Percentiles rank a stretch among this genome's conserved stretches.
Conservation (phyloP, 2,888 invertebrate species). For the Carpatolechia fugitivella region DNA sequence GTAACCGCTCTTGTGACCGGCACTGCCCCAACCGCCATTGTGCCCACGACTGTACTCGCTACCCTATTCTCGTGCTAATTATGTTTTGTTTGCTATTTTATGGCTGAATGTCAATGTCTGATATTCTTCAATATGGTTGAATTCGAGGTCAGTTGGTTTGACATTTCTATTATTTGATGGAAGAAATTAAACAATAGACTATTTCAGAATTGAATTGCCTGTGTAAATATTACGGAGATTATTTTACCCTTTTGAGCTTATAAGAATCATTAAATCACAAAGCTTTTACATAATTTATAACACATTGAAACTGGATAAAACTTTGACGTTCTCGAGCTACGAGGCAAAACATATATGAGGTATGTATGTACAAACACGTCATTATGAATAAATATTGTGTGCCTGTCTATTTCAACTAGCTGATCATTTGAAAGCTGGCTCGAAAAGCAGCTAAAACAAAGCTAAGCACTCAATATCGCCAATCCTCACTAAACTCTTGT, state of each 20-base stretch:
- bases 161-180: neutral
- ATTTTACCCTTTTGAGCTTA: too few species aligned
- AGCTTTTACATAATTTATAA: too few species aligned
- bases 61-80: slow-evolving; percentile 56
- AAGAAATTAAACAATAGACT: neutral
- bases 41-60: slow-evolving; percentile 53
- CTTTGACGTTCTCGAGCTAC: too few species aligned
- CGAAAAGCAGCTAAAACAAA: neutral
- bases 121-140: slow-evolving; percentile 31
- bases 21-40: slow-evolving; percentile 48
- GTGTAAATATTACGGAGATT: too few species aligned
- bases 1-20: slow-evolving; percentile 53
- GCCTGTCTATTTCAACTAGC: too few species aligned
- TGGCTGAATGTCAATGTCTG: slow-evolving; percentile 41
- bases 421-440: too few species aligned
- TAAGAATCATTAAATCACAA: too few species aligned
- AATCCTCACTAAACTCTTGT: slow-evolving; percentile 54
- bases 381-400: too few species aligned
- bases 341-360: too few species aligned
- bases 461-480: slow-evolving; percentile 36
- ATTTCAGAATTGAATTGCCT: neutral
- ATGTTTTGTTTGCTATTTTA: slow-evolving; percentile 72
- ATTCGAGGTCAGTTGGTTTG: neutral
- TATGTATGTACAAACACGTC: too few species aligned
- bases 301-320: too few species aligned